Evolutionary conservation across 2,113 vertebrate species (phyloP).

Genomic region (Mormoops blainvillei): DNA sequence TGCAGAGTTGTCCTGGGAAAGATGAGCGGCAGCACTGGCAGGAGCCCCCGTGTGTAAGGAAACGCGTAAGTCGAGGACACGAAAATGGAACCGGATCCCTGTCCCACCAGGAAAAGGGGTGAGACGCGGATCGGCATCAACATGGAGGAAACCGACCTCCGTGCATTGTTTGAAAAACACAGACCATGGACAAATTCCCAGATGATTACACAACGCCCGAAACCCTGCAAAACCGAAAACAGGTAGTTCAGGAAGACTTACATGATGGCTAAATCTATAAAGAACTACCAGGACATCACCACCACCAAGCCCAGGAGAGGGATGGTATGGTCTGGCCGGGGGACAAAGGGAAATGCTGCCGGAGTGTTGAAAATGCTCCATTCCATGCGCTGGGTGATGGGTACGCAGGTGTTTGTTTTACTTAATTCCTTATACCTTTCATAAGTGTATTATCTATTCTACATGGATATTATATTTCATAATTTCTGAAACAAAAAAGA

Average conservation of each 20-base stretch:
- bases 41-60: neutral
- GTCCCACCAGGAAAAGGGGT: neutral
- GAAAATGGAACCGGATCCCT: neutral
- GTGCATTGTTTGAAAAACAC: neutral
- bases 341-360: accelerated
- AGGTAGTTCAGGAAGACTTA: neutral
- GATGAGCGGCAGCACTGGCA: neutral
- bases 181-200: neutral
- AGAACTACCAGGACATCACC: neutral
- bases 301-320: neutral
- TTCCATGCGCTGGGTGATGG: neutral
- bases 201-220: neutral
- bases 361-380: accelerated
- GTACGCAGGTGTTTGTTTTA: neutral
- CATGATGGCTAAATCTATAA: neutral
- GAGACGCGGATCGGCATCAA: accelerated
- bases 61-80: neutral
- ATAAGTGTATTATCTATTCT: neutral
- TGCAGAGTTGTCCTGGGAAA: neutral
- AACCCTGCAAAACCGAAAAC: neutral
- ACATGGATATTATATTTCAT: neutral
- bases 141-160: neutral
- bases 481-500: neutral
- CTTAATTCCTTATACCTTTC: neutral
- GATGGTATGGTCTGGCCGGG: accelerated